A percentile compares a stretch with the other conserved stretches of the same genome.
Evolutionary conservation across 2,888 invertebrate genomes (phyloP).

Genomic region (Amphipyra berbera): DNA sequence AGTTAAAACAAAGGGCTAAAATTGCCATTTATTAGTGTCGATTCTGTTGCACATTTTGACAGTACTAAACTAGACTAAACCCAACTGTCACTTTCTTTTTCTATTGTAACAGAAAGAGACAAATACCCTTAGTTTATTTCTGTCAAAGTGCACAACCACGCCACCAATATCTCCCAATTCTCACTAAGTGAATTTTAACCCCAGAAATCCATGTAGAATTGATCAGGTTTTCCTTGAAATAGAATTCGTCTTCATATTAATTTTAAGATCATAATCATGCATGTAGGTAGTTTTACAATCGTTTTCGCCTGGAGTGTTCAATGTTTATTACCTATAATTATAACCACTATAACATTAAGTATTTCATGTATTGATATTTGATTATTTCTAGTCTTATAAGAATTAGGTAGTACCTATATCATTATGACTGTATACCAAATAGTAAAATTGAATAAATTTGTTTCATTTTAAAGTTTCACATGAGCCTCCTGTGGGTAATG

Average conservation of each 20-base stretch:
- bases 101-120: too few species aligned
- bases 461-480: slow-evolving; percentile 21
- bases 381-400: slow-evolving; percentile 46
- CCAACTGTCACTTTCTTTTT: too few species aligned
- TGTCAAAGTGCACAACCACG: too few species aligned
- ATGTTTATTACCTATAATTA: slow-evolving; percentile 61
- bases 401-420: slow-evolving; percentile 41
- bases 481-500: slow-evolving; percentile 30
- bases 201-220: too few species aligned
- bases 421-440: slow-evolving; percentile 54
- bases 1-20: not conserved
- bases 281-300: slow-evolving; percentile 58
- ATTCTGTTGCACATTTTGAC: too few species aligned
- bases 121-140: too few species aligned
- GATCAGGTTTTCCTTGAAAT: slow-evolving; percentile 19
- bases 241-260: slow-evolving; percentile 29
- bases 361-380: slow-evolving; percentile 47
- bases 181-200: too few species aligned
- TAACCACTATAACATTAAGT: slow-evolving; percentile 34
- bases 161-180: too few species aligned
- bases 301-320: slow-evolving; percentile 74
- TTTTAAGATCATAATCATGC: slow-evolving; percentile 45
- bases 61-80: too few species aligned
- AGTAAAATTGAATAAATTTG: slow-evolving; percentile 33
- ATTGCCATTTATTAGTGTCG: too few species aligned